Base-by-base conservation (phyloP, 2,888 invertebrate genomes). In the Phyto melanocephala region DNA sequence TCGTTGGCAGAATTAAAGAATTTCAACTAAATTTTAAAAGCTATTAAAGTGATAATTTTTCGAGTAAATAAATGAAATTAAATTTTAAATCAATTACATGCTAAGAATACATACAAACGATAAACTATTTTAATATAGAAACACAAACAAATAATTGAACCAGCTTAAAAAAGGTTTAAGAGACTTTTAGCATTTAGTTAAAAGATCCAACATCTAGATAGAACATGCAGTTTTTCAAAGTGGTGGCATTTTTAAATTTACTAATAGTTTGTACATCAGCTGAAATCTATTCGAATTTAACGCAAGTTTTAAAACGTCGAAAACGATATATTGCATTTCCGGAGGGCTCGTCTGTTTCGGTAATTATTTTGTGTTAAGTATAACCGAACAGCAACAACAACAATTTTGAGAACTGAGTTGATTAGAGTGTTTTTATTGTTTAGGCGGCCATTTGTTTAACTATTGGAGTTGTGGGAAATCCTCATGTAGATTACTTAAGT, bases 361-460 rank as follows among this genome's bases (percentile, higher is more conserved):
- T 93, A 85, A 91, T n/a, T n/a, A 24, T 17, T 17, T 13, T 6
- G 24, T 24, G 1, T 24, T 24, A 20, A n/a, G n/a, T n/a, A n/a
- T n/a, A n/a, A n/a, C n/a, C n/a, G n/a, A n/a, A n/a, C n/a, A n/a
- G n/a, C n/a, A n/a, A n/a, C n/a, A n/a, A 20, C 10, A 40, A 37
- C 0, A 40, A 62, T 37, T 45, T 28, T 24, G 11, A 13, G 8
- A 5, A n/a, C 8, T n/a, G 1, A 20, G 6, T 52, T 40, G 28
- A 22, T 52, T 0, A 5, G 6, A 13, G 13, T 37, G 10, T 10
- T 40, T 15, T 7, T 15, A 24, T n/a, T 11, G 75, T 37, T 11
- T 42, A 91, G 91, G 91, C 93, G 24, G 94, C 94, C 0, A 92
- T 93, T 24, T 94, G 94, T 85, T 87, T 94, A 90, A 94, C 94